phyloP scores from a whole-genome alignment of 1,140 invertebrate species.

The Drosophila nigrodunni region DNA sequence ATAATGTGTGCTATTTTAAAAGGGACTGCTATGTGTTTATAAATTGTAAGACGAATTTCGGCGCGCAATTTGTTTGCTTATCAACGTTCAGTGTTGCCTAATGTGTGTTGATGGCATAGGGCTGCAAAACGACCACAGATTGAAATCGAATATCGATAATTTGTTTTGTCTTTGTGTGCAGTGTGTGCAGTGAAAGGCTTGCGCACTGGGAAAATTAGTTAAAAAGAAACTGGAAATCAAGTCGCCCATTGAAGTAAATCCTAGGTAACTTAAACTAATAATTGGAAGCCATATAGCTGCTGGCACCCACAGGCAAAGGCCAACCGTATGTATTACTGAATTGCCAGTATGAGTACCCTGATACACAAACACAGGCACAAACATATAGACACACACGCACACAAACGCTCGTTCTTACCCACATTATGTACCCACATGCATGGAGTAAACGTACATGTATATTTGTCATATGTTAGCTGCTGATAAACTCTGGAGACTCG shows the following conservation, averaged over 20 bases:
- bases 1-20: too few relatives aligned
- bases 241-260: conserved; percentile 63
- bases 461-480: conserved; percentile 49
- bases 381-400: conserved; percentile 5
- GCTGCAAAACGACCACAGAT: conserved; percentile 17
- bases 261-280: conserved; percentile 49
- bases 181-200: conserved; percentile 62
- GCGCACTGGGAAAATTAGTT: conserved; percentile 56
- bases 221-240: conserved; percentile 58
- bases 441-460: conserved; percentile 12
- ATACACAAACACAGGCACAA: conserved; percentile 20
- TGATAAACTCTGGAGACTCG: conserved; percentile 40
- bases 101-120: conserved; percentile 1
- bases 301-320: conserved; percentile 23
- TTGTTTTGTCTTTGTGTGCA: conserved; percentile 47
- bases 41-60: not conserved
- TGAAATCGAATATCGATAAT: conserved; percentile 37
- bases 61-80: conserved; percentile 21
- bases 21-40: not conserved
- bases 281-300: conserved; percentile 63
- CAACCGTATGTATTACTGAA: not conserved
- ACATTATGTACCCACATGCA: not conserved
- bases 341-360: conserved; percentile 8
- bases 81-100: conserved; percentile 36
- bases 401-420: too few relatives aligned